A percentile compares a stretch with the other conserved stretches of the same genome.
Conservation (phyloP, 2,113 vertebrate species). For the Hippoglossus stenolepis region DNA sequence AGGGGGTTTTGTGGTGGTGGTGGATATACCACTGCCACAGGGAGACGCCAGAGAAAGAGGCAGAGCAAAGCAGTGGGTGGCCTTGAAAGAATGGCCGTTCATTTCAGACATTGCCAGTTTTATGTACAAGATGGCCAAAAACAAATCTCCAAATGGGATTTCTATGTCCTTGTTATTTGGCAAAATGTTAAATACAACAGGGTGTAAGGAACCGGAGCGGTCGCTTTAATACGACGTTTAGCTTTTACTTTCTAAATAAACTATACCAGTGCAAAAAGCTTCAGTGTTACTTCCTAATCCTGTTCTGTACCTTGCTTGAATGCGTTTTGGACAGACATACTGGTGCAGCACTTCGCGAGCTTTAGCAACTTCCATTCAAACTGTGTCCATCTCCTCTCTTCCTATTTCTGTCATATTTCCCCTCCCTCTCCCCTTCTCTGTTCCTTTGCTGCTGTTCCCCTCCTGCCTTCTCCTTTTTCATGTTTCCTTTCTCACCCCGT, state of each 20-base stretch:
- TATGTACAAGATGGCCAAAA: constrained; percentile 6
- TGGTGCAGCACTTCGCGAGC: constrained; percentile 25
- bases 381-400: constrained; percentile 10
- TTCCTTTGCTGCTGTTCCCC: constrained; percentile 28
- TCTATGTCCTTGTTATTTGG: constrained; percentile 5
- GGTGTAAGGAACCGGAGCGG: not conserved
- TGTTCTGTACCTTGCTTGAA: constrained; percentile 26
- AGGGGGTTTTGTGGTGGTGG: too few relatives aligned
- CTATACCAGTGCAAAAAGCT: not conserved
- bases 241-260: constrained; percentile 2
- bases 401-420: constrained; percentile 23
- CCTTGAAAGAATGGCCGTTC: constrained; percentile 13
- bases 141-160: constrained; percentile 7
- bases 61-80: constrained; percentile 12
- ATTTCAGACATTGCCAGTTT: not conserved
- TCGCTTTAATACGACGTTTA: not conserved
- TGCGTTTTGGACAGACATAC: constrained; percentile 3
- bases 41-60: too few relatives aligned
- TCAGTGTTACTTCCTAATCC: constrained; percentile 33
- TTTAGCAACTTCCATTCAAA: constrained; percentile 48
- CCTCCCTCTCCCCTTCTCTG: constrained; percentile 6
- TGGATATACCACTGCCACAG: too few relatives aligned
- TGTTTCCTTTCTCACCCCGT: constrained; percentile 31
- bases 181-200: not conserved
- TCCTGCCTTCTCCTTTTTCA: constrained; percentile 35